Percentiles rank a stretch among this genome's conserved stretches.
Evolutionary conservation across 2,797 vertebrate species (phyloP).

Genomic region (Microchirus variegatus): DNA sequence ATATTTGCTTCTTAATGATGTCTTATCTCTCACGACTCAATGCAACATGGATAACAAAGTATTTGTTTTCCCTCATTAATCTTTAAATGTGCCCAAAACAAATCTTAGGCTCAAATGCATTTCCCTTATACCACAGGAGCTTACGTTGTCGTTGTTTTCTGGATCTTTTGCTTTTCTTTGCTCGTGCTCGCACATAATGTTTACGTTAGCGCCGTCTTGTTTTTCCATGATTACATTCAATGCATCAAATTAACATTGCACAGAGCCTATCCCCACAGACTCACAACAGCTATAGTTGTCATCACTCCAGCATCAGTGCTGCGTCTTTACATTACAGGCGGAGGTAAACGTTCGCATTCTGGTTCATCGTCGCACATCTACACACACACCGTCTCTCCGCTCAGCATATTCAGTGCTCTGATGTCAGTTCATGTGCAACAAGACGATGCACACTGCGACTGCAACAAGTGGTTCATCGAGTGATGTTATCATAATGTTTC

Average conservation of each 20-base stretch:
- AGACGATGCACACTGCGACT: constrained; percentile 9
- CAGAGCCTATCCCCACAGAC: constrained; percentile 40
- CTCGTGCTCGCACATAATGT: constrained; percentile 21
- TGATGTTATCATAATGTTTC: background rate
- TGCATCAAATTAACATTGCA: constrained; percentile 29
- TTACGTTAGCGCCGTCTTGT: constrained; percentile 21
- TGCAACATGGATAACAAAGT: too few species aligned
- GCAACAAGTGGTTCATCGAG: background rate
- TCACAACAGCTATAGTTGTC: constrained; percentile 29
- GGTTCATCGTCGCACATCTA: constrained; percentile 28
- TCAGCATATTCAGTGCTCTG: constrained; percentile 38
- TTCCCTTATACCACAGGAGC: constrained; percentile 30
- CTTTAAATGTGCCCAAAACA: too few species aligned
- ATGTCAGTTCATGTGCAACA: constrained; percentile 48
- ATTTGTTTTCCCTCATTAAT: too few species aligned
- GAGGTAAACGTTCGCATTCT: constrained; percentile 18
- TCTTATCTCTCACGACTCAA: too few species aligned
- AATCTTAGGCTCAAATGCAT: too few species aligned
- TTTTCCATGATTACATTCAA: constrained; percentile 39
- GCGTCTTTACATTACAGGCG: constrained; percentile 43
- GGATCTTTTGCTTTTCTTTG: constrained; percentile 12
- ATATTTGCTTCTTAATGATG: too few species aligned
- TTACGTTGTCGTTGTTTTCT: constrained; percentile 20
- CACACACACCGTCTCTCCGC: constrained; percentile 17
- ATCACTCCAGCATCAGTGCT: constrained; percentile 28